Evolutionary conservation across 2,113 vertebrate species (phyloP).

Genomic region (Mustela lutreola): DNA sequence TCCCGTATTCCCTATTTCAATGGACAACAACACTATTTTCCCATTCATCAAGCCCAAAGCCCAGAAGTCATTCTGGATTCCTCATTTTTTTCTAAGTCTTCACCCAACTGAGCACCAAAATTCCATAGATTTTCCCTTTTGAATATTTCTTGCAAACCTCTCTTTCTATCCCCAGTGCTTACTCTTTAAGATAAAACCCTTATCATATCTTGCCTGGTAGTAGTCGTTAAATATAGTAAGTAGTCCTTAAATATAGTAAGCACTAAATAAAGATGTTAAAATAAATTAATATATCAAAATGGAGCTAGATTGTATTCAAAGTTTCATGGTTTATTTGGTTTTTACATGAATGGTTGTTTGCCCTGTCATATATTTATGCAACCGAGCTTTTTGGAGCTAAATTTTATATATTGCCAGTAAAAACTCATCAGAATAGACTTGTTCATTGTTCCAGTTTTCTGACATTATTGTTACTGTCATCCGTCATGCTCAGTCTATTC

Average conservation of each 20-base stretch:
- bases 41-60: background rate
- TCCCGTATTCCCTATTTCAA: background rate
- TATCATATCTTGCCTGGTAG: background rate
- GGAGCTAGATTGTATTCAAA: background rate
- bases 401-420: background rate
- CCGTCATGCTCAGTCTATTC: background rate
- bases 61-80: background rate
- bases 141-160: background rate
- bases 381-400: background rate
- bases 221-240: background rate
- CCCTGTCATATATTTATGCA: background rate
- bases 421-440: background rate
- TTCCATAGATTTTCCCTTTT: background rate
- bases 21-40: background rate
- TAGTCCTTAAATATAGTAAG: background rate
- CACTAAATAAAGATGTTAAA: background rate
- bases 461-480: slow-evolving; percentile 1
- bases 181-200: background rate
- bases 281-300: background rate
- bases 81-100: background rate
- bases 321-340: background rate
- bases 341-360: background rate
- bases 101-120: background rate
- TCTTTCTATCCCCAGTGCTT: background rate
- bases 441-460: background rate